phyloP scores from a whole-genome alignment of 2,797 vertebrate genomes.

The Pipistrellus pygmaeus region DNA sequence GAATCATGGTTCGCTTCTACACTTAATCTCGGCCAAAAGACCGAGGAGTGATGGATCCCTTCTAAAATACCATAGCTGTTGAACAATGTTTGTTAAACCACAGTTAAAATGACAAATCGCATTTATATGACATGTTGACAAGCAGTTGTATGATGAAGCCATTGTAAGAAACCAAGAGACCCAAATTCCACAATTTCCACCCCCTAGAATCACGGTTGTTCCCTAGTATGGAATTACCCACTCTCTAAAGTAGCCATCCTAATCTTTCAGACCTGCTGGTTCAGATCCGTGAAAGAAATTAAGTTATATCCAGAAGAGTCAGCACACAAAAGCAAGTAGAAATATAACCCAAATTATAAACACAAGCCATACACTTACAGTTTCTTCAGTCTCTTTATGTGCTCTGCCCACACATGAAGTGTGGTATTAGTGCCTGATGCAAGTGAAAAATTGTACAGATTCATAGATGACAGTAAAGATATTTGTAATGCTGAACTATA shows the following conservation, averaged over 20 bases:
- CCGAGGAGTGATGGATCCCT: neutral
- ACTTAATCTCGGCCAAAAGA: neutral
- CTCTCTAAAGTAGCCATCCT: neutral
- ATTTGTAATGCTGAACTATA: neutral
- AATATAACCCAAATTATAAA: slow-evolving; percentile 43
- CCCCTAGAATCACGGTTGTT: neutral
- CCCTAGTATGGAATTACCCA: neutral
- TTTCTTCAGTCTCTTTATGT: neutral
- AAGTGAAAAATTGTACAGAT: neutral
- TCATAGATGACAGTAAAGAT: neutral
- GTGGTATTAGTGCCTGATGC: neutral
- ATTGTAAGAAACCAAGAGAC: slow-evolving; percentile 26
- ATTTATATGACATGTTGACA: neutral
- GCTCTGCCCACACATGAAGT: slow-evolving; percentile 31
- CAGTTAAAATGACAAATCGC: slow-evolving; percentile 47
- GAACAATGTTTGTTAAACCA: slow-evolving; percentile 22
- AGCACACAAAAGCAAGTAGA: slow-evolving; percentile 3
- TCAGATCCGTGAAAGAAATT: slow-evolving; percentile 48
- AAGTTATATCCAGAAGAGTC: slow-evolving; percentile 10
- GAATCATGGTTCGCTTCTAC: neutral
- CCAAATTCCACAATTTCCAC: neutral
- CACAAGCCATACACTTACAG: neutral
- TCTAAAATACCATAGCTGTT: slow-evolving; percentile 29
- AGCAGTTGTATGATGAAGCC: neutral
- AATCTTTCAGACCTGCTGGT: neutral